Evolutionary conservation across 2,113 vertebrate species (phyloP), one percentile per base, ranked within the genome.

Genomic region (Urocolius indicus): DNA sequence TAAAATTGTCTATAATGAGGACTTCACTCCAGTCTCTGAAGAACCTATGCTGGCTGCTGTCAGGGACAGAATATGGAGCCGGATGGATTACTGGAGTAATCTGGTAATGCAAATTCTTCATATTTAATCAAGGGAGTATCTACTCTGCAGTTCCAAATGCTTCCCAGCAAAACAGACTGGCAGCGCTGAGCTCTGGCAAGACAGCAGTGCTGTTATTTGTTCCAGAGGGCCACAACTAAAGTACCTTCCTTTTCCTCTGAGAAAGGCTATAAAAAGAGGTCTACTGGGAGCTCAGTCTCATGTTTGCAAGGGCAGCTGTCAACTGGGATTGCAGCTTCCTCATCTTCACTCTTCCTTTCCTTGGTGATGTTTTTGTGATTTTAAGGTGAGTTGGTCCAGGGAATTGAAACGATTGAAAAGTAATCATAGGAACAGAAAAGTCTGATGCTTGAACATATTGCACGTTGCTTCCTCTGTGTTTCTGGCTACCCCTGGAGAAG

Each of bases 81-180:
- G 63, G 54, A 51, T 67, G 63, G 80, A 81, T 84, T 90, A 78
- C 73, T 75, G 76, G 49, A 87, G 80, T 87, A 95, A 93, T 88
- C 78, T 90, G 32, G 54, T 90, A 94, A 94, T 79, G 65, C 58
- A 90, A 87, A 89, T 93, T 88, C 76, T 92, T 93, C 57, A 46
- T 87, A 90, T 94, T 92, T 93, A 86, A 96, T 92, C 92, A 93
- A 72, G 65, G 67, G 62, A 94, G 46, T n/a, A 89, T 89, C 85
- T 89, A 74, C 62, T 87, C 46, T 87, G 69, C 73, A 34, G 58
- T 90, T 68, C 34, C 84, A 92, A 96, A 90, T 84, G 89, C 54
- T 91, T 87, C 84, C 75, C 91, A 91, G 91, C 87, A 94, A 91
- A 93, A 75, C 74, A 93, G 69, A 38, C 49, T 79, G 77, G 62